Conservation (phyloP, 2,113 vertebrate genomes). For the Lagopus leucura region DNA sequence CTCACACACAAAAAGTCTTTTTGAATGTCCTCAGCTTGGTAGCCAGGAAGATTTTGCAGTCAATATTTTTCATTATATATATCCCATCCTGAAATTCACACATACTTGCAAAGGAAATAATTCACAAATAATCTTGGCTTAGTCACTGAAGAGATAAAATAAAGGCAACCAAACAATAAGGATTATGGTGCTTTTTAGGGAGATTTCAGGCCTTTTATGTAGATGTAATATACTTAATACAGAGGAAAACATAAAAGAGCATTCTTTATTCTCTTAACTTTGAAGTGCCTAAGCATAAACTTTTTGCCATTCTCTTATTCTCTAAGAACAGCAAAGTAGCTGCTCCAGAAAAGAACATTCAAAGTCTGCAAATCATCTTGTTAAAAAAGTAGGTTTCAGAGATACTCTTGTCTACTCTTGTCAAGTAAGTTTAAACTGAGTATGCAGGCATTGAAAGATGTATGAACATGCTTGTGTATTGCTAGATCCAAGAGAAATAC, state of each 20-base stretch:
- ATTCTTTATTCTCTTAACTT: conserved; percentile 12
- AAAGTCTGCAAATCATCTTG: neutral
- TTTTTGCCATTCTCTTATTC: neutral
- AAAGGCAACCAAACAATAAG: conserved; percentile 35
- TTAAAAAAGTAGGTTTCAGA: neutral
- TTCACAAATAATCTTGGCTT: conserved; percentile 55
- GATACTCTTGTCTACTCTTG: neutral
- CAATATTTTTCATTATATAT: conserved; percentile 40
- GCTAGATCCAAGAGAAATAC: neutral
- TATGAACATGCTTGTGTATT: neutral
- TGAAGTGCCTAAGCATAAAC: neutral
- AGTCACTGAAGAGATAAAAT: conserved; percentile 39
- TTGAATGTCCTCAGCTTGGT: conserved; percentile 11
- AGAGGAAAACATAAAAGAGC: conserved; percentile 27
- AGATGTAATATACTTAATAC: neutral
- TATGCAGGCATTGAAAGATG: rapidly evolving
- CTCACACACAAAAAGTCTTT: conserved; percentile 3
- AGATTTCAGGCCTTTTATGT: conserved; percentile 29
- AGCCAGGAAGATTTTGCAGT: conserved; percentile 38
- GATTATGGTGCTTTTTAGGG: conserved; percentile 40
- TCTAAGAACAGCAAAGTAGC: neutral
- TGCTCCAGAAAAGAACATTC: neutral
- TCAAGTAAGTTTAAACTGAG: neutral
- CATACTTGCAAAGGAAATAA: conserved; percentile 39
- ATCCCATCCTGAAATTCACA: conserved; percentile 32